A percentile compares a stretch with the other conserved stretches of the same genome.
Conservation (phyloP, 1,140 invertebrate species). For the Drosophila mayri region DNA sequence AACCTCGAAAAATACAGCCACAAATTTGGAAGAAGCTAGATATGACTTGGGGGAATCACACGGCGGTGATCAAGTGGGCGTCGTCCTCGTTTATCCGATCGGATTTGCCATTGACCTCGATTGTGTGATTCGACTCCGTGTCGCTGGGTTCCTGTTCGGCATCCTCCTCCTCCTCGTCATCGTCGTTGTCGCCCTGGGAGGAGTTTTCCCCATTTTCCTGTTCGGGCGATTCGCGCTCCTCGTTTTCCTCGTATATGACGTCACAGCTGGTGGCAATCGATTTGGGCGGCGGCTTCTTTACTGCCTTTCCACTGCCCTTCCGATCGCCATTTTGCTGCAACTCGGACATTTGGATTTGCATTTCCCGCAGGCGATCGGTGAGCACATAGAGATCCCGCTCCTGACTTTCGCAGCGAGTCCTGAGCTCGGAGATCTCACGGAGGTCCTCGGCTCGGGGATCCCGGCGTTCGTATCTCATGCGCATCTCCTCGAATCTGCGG, state of each 20-base stretch:
- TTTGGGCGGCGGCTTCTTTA: conserved; percentile 80
- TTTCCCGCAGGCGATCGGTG: conserved; percentile 85
- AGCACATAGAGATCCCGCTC: conserved; percentile 86
- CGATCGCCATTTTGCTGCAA: conserved; percentile 60
- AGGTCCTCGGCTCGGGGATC: conserved; percentile 86
- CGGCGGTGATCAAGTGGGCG: conserved; percentile 74
- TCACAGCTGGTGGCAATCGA: conserved; percentile 83
- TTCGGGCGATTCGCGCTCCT: conserved; percentile 78
- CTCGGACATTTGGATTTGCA: conserved; percentile 79
- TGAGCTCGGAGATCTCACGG: conserved; percentile 86
- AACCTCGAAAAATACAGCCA: conserved; percentile 45
- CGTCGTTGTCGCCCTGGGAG: conserved; percentile 31
- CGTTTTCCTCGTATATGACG: conserved; percentile 84
- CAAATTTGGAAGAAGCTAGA: conserved; percentile 5
- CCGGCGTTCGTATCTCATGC: conserved; percentile 86
- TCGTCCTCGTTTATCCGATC: conserved; percentile 74
- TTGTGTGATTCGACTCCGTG: conserved; percentile 69
- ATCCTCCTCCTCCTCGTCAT: conserved; percentile 45
- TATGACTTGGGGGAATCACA: conserved; percentile 40
- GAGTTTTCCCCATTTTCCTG: conserved; percentile 35
- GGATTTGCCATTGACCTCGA: conserved; percentile 65
- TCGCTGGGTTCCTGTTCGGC: conserved; percentile 69
- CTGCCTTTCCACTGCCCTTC: conserved; percentile 22
- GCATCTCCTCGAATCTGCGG: conserved; percentile 86
- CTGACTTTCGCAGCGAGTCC: conserved; percentile 86